Percentiles rank a stretch among this genome's conserved stretches.
Conservation (phyloP, 1,140 invertebrate species). For the Nylanderia fulva region DNA sequence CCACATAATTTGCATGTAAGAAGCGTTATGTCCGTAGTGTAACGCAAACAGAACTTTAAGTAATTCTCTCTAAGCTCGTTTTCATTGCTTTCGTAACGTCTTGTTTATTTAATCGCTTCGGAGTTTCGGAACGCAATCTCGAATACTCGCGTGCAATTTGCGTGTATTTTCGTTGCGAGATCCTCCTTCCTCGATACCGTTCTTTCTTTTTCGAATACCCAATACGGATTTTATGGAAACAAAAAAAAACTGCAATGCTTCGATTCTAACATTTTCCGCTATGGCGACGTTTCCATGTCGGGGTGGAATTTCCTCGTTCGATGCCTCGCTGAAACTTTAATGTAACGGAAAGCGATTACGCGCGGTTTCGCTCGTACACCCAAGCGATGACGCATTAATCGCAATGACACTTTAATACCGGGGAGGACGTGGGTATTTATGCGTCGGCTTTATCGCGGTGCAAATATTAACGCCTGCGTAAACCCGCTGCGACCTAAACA, state of each 20-base stretch:
- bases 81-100: not conserved
- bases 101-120: slow-evolving; percentile 8
- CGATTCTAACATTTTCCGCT: not conserved
- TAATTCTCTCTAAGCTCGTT: not conserved
- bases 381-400: slow-evolving; percentile 66
- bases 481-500: slow-evolving; percentile 23
- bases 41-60: not conserved
- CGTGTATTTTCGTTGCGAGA: not conserved
- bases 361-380: slow-evolving; percentile 37
- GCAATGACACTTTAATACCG: slow-evolving; percentile 55
- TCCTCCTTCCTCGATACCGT: not conserved
- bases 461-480: slow-evolving; percentile 52
- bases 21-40: not conserved
- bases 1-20: not conserved
- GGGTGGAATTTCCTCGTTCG: slow-evolving; percentile 5
- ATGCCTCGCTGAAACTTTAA: slow-evolving; percentile 50
- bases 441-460: slow-evolving; percentile 49
- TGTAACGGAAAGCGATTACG: slow-evolving; percentile 67
- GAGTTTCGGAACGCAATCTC: slow-evolving; percentile 3
- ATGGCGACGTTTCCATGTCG: not conserved
- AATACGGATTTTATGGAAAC: not conserved
- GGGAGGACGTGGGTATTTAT: slow-evolving; percentile 51
- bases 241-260: slow-evolving; percentile 21
- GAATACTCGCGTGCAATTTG: not conserved
- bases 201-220: not conserved